Conservation (phyloP, 2,888 invertebrate genomes). For the Cephus pygmeus region DNA sequence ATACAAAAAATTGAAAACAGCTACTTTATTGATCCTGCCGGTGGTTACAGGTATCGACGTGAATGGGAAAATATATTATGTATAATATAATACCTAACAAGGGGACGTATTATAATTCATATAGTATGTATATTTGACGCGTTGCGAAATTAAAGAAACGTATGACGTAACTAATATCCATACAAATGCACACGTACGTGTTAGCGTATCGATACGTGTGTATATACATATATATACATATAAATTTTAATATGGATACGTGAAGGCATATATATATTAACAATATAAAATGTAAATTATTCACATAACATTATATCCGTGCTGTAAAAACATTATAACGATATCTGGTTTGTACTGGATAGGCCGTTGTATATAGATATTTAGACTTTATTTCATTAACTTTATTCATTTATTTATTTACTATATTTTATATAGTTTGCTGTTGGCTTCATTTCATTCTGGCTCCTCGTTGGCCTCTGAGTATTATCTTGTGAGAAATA, state of each 20-base stretch:
- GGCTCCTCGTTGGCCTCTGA: slow-evolving; percentile 22
- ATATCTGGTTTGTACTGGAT: slow-evolving; percentile 60
- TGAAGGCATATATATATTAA: slow-evolving; percentile 27
- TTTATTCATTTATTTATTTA: slow-evolving; percentile 29
- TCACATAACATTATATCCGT: slow-evolving; percentile 58
- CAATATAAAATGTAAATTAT: slow-evolving; percentile 60
- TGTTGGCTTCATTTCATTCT: slow-evolving; percentile 14
- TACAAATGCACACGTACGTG: slow-evolving; percentile 15
- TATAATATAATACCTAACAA: not conserved
- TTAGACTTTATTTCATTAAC: slow-evolving; percentile 27
- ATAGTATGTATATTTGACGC: slow-evolving; percentile 1
- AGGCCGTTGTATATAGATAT: slow-evolving; percentile 47
- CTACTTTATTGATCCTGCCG: slow-evolving; percentile 8
- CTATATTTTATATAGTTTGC: slow-evolving; percentile 25
- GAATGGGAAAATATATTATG: not conserved
- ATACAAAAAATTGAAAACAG: not conserved
- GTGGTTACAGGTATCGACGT: not conserved
- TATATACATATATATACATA: slow-evolving; percentile 20
- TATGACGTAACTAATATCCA: not conserved
- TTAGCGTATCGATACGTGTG: slow-evolving; percentile 16
- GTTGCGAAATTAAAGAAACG: not conserved
- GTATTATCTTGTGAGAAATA: slow-evolving; percentile 20
- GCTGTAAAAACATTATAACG: slow-evolving; percentile 46
- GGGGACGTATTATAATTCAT: slow-evolving; percentile 1
- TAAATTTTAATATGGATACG: slow-evolving; percentile 3